Evolutionary conservation across 2,113 vertebrate species (phyloP).

Genomic region (Crotophaga sulcirostris): DNA sequence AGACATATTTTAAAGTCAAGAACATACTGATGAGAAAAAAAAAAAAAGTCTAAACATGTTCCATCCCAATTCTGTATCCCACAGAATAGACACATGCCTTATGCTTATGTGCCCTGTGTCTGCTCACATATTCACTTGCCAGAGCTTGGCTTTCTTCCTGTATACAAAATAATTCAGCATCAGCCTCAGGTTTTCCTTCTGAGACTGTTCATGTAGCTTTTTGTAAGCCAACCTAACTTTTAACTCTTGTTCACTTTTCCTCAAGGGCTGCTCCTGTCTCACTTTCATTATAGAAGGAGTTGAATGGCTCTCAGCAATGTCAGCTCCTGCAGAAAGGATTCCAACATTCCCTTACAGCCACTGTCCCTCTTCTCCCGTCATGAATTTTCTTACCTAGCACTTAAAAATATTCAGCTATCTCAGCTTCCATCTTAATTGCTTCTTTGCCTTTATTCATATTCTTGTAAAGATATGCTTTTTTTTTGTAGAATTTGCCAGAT

Average conservation of each 20-base stretch:
- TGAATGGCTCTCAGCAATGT: background rate
- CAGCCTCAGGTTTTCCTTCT: background rate
- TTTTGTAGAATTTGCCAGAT: background rate
- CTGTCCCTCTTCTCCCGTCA: background rate
- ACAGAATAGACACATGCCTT: background rate
- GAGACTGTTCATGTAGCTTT: background rate
- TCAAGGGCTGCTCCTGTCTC: background rate
- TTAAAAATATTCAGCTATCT: background rate
- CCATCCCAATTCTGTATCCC: background rate
- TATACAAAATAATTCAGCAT: background rate
- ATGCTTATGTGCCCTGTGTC: background rate
- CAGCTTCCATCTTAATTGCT: background rate
- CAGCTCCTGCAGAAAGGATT: background rate
- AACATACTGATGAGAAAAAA: background rate
- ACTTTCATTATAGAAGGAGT: background rate
- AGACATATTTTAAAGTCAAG: background rate
- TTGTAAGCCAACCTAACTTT: background rate
- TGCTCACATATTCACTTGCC: background rate
- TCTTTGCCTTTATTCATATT: background rate
- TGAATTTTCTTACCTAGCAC: background rate
- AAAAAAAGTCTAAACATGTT: background rate
- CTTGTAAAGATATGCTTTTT: background rate
- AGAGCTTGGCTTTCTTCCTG: background rate
- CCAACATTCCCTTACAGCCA: background rate
- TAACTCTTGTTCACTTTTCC: background rate